These are phyloP conservation scores for Nemurella pictetii DNA, from an alignment of 2,888 invertebrate genomes.

Conservation along the genomic window DNA sequence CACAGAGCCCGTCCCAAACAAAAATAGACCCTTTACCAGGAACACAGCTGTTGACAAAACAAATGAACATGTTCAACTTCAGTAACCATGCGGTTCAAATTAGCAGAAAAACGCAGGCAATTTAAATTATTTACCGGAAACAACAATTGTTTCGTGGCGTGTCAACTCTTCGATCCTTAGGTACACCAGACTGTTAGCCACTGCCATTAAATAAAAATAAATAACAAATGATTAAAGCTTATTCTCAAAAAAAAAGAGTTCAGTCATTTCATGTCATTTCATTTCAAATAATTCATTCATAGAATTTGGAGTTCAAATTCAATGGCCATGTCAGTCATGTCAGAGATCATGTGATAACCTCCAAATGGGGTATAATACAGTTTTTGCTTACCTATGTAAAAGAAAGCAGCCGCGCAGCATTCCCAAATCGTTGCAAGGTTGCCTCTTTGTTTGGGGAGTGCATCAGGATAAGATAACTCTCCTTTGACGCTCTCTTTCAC, in stretches of 20 bases:
- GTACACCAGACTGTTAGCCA: background rate
- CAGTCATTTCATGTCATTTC: too few relatives aligned
- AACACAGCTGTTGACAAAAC: too few relatives aligned
- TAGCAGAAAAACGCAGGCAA: background rate
- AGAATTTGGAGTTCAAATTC: background rate
- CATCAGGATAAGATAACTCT: constrained; percentile 19
- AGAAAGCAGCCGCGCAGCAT: background rate
- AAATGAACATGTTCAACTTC: too few relatives aligned
- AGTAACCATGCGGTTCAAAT: too few relatives aligned
- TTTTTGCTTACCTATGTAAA: background rate
- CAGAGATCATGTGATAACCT: background rate
- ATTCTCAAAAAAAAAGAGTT: too few relatives aligned
- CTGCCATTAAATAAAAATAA: background rate
- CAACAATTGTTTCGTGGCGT: background rate
- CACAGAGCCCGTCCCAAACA: background rate
- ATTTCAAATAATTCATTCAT: too few relatives aligned
- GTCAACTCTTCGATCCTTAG: background rate
- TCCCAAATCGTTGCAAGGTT: constrained; percentile 1
- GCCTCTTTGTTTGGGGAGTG: constrained; percentile 24
- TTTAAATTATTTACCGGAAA: background rate
- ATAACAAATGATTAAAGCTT: too few relatives aligned
- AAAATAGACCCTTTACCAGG: background rate
- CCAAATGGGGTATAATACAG: background rate
- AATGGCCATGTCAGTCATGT: background rate
- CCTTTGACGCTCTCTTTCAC: constrained; percentile 19